A percentile compares a stretch with the other conserved stretches of the same genome.
Conservation (phyloP, 2,113 vertebrate genomes). For the Morphnarchus princeps region DNA sequence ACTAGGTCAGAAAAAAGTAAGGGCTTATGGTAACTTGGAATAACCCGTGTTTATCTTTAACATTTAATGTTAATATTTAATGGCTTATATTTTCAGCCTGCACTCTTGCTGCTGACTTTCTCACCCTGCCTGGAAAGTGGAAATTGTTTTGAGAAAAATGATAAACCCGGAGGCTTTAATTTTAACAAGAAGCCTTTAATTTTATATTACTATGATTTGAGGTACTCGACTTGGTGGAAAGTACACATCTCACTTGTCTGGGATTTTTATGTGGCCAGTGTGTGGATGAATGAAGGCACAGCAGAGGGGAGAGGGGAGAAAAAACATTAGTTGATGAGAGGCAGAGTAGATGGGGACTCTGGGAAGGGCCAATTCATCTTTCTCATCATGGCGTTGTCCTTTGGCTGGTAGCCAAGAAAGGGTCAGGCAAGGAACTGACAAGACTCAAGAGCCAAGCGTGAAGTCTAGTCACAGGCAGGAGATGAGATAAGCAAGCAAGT, state of each 20-base stretch:
- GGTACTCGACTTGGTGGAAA: not conserved
- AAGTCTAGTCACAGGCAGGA: not conserved
- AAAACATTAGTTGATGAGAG: not conserved
- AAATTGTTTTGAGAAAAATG: not conserved
- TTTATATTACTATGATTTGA: not conserved
- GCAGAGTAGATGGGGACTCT: not conserved
- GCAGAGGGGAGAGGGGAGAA: not conserved
- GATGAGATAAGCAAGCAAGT: not conserved
- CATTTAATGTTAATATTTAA: conserved; percentile 31
- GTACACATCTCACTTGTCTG: not conserved
- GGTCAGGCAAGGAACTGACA: not conserved
- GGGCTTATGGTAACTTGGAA: not conserved
- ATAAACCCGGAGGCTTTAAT: not conserved
- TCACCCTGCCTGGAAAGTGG: not conserved
- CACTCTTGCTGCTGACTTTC: not conserved
- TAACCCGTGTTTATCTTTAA: conserved; percentile 46
- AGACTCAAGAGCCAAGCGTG: not conserved
- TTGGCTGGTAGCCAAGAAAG: not conserved
- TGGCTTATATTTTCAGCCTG: not conserved
- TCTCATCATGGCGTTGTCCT: not conserved
- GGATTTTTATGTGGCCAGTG: not conserved
- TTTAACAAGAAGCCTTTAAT: not conserved
- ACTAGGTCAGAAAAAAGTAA: conserved; percentile 24
- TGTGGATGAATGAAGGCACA: not conserved
- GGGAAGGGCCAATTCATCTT: not conserved